Conservation (phyloP, 2,113 vertebrate genomes). For the Aspiorhynchus laticeps region DNA sequence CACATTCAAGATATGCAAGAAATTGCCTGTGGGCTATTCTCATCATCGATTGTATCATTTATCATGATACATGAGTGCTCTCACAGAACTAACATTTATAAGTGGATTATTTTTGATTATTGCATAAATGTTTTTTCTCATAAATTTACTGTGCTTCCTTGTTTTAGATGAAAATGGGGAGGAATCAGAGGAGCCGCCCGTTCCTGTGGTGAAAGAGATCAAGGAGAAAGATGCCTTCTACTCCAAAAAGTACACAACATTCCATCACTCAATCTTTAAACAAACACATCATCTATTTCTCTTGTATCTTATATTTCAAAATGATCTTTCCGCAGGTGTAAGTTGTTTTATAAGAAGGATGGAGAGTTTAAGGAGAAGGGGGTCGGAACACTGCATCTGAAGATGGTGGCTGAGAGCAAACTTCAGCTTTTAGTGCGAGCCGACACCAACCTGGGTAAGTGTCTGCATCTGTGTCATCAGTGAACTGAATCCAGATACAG, state of each 20-base stretch:
- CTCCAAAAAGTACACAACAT: slow-evolving; percentile 88
- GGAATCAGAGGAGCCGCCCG: slow-evolving; percentile 88
- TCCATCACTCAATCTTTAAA: not conserved
- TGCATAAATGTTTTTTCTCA: not conserved
- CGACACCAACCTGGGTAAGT: slow-evolving; percentile 93
- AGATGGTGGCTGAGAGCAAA: slow-evolving; percentile 80
- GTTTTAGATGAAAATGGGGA: slow-evolving; percentile 75
- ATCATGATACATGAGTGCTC: too few relatives aligned
- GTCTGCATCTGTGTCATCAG: not conserved
- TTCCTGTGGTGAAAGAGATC: slow-evolving; percentile 86
- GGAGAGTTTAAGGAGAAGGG: slow-evolving; percentile 97
- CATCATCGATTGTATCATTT: too few relatives aligned
- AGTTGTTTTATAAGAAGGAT: slow-evolving; percentile 97
- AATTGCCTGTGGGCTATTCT: too few relatives aligned
- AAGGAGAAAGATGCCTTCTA: slow-evolving; percentile 96
- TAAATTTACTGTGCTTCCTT: not conserved
- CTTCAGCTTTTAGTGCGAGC: slow-evolving; percentile 91
- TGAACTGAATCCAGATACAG: not conserved
- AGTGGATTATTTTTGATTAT: too few relatives aligned
- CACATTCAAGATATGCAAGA: too few relatives aligned
- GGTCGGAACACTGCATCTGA: slow-evolving; percentile 92
- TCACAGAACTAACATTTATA: too few relatives aligned
- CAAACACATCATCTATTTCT: not conserved
- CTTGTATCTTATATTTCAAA: not conserved
- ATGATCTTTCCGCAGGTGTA: slow-evolving; percentile 80